A percentile compares a stretch with the other conserved stretches of the same genome.
Evolutionary conservation across 2,113 vertebrate genomes (phyloP).

Genomic region (Corapipo altera): DNA sequence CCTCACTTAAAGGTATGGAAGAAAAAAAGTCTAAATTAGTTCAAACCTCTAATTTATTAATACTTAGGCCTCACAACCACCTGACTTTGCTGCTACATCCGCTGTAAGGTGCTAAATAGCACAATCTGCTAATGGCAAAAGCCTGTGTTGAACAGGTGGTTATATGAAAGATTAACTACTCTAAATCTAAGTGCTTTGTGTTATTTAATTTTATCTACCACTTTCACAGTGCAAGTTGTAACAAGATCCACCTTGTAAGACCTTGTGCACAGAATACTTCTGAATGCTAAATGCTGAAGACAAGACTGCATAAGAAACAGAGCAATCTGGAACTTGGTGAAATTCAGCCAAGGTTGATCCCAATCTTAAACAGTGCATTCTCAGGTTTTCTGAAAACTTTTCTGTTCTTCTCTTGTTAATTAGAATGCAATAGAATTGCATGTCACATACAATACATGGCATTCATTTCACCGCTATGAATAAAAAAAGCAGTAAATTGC

Average conservation of each 20-base stretch:
- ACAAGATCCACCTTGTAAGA: not conserved
- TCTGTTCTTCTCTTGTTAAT: not conserved
- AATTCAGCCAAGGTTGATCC: not conserved
- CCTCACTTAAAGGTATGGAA: not conserved
- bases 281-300: not conserved
- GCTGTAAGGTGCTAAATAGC: not conserved
- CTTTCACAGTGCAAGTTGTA: not conserved
- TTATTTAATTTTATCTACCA: not conserved
- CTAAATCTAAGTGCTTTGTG: not conserved
- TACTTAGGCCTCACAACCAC: not conserved
- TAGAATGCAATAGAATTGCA: not conserved
- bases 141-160: not conserved
- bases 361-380: not conserved
- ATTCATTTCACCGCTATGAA: not conserved
- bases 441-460: not conserved
- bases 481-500: not conserved
- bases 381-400: not conserved
- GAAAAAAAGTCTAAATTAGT: not conserved
- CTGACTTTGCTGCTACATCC: not conserved
- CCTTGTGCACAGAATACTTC: not conserved
- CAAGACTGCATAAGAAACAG: not conserved
- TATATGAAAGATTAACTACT: not conserved
- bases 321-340: not conserved
- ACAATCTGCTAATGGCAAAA: accelerated
- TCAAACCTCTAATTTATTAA: not conserved